These are phyloP conservation scores for Heliconius erato DNA, from an alignment of 2,888 invertebrate species.

Conservation along the genomic window DNA sequence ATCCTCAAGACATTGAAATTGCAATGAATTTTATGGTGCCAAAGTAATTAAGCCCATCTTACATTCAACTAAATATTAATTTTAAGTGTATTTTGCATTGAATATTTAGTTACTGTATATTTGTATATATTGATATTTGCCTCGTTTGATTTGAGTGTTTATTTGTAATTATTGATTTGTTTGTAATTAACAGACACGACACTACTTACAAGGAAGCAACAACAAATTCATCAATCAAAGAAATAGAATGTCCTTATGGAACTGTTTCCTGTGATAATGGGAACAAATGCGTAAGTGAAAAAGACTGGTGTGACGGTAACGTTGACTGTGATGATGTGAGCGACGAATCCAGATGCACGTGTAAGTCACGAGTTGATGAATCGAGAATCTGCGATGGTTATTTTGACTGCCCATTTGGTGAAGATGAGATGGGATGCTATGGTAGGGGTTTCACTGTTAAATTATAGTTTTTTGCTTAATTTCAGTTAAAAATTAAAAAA, in stretches of 20 bases:
- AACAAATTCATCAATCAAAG: constrained; percentile 60
- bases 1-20: constrained; percentile 77
- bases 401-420: constrained; percentile 92
- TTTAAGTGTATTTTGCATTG: too few species aligned
- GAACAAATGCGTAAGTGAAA: constrained; percentile 82
- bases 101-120: too few species aligned
- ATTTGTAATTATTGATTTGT: too few species aligned
- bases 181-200: constrained; percentile 56
- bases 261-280: constrained; percentile 67
- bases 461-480: not conserved
- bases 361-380: constrained; percentile 88
- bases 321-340: constrained; percentile 92
- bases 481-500: too few species aligned
- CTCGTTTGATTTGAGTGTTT: too few species aligned
- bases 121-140: too few species aligned
- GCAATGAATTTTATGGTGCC: constrained; percentile 64
- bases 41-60: constrained; percentile 60
- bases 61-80: not conserved
- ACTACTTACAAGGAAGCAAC: constrained; percentile 48
- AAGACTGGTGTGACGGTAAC: constrained; percentile 89
- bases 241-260: constrained; percentile 66
- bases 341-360: constrained; percentile 91
- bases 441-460: constrained; percentile 81
- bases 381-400: constrained; percentile 92
- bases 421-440: constrained; percentile 92